Evolutionary conservation across 64 coral and sea anemone genomes (phyloP), one percentile per base, ranked within the genome.

Genomic region (Orbicella faveolata): DNA sequence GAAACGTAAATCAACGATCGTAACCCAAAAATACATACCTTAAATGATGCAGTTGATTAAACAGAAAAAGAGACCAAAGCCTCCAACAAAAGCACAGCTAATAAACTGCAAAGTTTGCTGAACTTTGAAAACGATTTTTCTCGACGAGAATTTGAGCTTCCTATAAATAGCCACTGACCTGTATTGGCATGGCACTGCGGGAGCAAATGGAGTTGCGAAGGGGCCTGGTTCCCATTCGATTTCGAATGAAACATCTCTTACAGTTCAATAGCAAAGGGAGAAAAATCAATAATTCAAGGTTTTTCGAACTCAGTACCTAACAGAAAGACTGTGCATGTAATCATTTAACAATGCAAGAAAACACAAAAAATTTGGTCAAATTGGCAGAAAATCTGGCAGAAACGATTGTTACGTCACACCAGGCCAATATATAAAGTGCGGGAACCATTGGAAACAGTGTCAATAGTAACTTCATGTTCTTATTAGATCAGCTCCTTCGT

Each of bases 141-240:
- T 23, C 69, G 61, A 2, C 21, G 13, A 85, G 82, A 72, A 85
- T 85, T 79, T 30, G 75, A 59, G 15, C 55, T 44, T 16, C 1
- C 48, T 79, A 23, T 68, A 51, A 53, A 33, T 52, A 73, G 62
- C 82, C 82, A 85, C 82, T 85, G 82, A 85, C 82, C 82, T 85
- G 65, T 73, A 52, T 53, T 85, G 64, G 41, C 23, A 37, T n/a
- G 82, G 64, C 82, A 72, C 82, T 62, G 82, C 82, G 82, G 82
- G 82, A 85, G 36, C 82, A 72, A 23, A 39, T 21, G 26, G 20
- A 19, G 9, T 59, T 16, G 8, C 12, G 5, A 48, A 48, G 20
- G 20, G 76, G 76, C 39, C 77, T 59, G 52, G 77, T 14, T 57
- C 52, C 25, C 34, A 55, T 21, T 41, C 75, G 3, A 19, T 76